Base-by-base conservation (phyloP, 1,140 invertebrate species). In the Gryllus bimaculatus region DNA sequence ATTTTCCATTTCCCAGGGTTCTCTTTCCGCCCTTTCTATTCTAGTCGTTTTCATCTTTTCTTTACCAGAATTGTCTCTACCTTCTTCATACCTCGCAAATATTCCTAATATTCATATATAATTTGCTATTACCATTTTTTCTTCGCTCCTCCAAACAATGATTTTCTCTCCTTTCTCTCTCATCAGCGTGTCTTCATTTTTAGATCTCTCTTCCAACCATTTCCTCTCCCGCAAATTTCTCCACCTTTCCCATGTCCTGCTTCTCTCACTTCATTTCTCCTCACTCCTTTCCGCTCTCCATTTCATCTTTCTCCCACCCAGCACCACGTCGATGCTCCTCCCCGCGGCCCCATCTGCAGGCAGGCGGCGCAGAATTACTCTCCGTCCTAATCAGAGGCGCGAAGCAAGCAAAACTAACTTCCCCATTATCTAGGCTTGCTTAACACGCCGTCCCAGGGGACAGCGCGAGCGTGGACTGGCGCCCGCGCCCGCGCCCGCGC, bases 331-430 rank as follows among this genome's bases (percentile, higher is more conserved):
- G 54, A 10, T 7, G 54, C 54, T 18, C 7, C 54, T 66, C 54
- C 54, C 54, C 54, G 54, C 18, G 54, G 54, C 54, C 54, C 54
- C 54, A 66, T 66, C 54, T 66, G 54, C 54, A 66, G 18, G 54
- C 18, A 18, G 18, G 54, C 54, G 1, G 10, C 54, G 54, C 54
- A 18, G 54, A 66, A 66, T 66, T 66, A 66, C 54, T 66, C 54
- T 66, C 54, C 54, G 54, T 66, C 10, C 54, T 66, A 66, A 66
- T 66, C 54, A 66, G 54, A 66, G 54, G 54, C 54, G 54, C 54
- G 54, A 66, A 66, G 54, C 54, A 66, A 66, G 54, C 54, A 66
- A 66, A 66, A 66, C 54, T 66, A 66, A 66, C 54, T 66, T 66
- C 54, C 7, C 54, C 54, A 66, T 66, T 66, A 66, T 66, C 54